Conservation (phyloP, 2,797 vertebrate genomes). For the Arctocebus calabarensis region DNA sequence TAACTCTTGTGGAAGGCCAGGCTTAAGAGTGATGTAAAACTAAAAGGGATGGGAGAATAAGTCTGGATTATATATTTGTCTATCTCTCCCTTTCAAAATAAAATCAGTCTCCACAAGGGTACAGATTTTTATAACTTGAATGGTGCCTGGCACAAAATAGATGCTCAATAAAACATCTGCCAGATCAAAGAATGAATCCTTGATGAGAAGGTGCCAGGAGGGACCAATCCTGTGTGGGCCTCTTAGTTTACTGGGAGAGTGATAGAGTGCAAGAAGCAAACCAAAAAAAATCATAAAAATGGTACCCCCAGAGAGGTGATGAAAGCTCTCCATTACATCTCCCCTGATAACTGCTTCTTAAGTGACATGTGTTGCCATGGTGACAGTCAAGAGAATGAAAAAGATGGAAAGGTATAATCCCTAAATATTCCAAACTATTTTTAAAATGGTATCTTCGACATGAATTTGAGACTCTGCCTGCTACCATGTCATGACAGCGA, state of each 20-base stretch:
- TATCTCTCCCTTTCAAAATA: neutral
- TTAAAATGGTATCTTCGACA: neutral
- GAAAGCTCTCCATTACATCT: neutral
- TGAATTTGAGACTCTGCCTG: neutral
- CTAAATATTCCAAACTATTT: neutral
- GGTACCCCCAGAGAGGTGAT: neutral
- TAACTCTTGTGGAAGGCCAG: neutral
- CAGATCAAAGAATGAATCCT: neutral
- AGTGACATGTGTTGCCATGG: neutral
- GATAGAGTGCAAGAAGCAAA: neutral
- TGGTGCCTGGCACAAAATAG: neutral
- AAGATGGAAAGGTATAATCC: neutral
- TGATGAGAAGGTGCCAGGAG: neutral
- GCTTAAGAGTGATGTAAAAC: neutral
- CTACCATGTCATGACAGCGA: neutral
- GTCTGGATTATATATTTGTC: neutral
- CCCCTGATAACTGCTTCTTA: neutral
- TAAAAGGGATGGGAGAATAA: neutral
- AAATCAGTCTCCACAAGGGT: neutral
- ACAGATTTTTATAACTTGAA: neutral
- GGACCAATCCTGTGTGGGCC: neutral
- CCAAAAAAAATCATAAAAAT: neutral
- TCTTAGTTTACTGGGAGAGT: neutral
- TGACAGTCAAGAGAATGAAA: neutral
- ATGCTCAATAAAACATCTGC: neutral